These are phyloP conservation scores for Pteropus alecto DNA, from an alignment of 2,113 vertebrate species.

Conservation along the genomic window DNA sequence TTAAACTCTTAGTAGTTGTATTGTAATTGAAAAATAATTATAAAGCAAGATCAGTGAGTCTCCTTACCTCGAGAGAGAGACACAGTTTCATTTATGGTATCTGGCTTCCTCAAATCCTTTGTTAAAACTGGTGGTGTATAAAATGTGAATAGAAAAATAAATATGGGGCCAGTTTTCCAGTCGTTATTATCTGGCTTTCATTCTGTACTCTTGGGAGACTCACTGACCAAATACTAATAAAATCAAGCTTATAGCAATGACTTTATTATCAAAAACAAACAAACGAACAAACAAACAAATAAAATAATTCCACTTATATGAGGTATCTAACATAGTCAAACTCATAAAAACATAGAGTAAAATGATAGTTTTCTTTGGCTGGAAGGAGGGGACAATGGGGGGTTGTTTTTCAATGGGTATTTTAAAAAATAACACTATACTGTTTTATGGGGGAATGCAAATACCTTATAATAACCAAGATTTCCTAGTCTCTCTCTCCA, in stretches of 20 bases:
- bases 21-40: constrained; percentile 62
- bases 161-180: not conserved
- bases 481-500: not conserved
- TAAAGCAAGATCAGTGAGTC: constrained; percentile 1
- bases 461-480: not conserved
- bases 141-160: not conserved
- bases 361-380: not conserved
- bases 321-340: not conserved
- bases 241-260: not conserved
- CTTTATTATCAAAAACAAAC: not conserved
- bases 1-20: not conserved
- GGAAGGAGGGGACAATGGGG: not conserved
- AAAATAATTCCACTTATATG: not conserved
- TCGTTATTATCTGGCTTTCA: not conserved
- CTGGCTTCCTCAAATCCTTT: not conserved
- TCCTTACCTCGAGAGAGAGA: not conserved
- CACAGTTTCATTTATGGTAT: not conserved
- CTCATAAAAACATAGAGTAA: not conserved
- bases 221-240: not conserved
- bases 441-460: not conserved
- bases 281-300: too few species aligned
- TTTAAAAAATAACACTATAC: not conserved
- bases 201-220: not conserved
- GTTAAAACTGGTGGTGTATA: not conserved
- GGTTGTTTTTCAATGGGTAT: not conserved